Base-by-base conservation (phyloP, 2,888 invertebrate species). In the Dioctria rufipes region DNA sequence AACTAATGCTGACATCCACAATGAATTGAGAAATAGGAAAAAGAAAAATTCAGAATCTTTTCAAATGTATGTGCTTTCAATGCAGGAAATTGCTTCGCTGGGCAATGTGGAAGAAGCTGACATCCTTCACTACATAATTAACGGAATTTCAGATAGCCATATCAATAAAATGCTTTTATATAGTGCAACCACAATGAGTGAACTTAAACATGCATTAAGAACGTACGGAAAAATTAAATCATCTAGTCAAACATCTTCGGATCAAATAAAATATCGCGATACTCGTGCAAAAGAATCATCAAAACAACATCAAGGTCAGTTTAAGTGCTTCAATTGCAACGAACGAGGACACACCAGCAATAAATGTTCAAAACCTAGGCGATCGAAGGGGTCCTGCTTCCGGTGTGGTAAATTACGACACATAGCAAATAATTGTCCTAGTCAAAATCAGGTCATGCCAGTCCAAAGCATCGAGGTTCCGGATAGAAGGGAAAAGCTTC, bases 1-100 rank as follows among this genome's bases (percentile, higher is more conserved):
- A 25, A 61, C 81, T 13, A 79, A 73, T 61, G 82, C 80, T 3
- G 79, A 80, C 58, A 80, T 79, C 42, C 80, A 80, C 37, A 81
- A 69, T 39, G 40, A 80, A 58, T 69, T 80, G 9, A 58, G 58
- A 71, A 54, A 46, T 8, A 75, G 80, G 13, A 80, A 80, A 39
- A 79, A 69, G 60, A 51, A 65, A 6, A 58, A 63, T 11, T 66
- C 78, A n/a, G 80, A 82, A 73, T 78, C 78, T 40, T n/a, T 78
- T 25, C 81, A 79, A n/a, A 71, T 73, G 60, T 81, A 81, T 37
- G 61, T 71, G 5, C 39, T 81, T 51, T 49, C 61, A 9, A 81
- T 81, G 78, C 78, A 81, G 58, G 78, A 81, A 58, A 81, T 81
- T n/a, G 78, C 65, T 11, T 65, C 58, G 9, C 42, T 61, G 11